These are phyloP conservation scores for Sinocyclocheilus maitianheensis DNA, from an alignment of 2,113 vertebrate genomes.

Conservation along the genomic window DNA sequence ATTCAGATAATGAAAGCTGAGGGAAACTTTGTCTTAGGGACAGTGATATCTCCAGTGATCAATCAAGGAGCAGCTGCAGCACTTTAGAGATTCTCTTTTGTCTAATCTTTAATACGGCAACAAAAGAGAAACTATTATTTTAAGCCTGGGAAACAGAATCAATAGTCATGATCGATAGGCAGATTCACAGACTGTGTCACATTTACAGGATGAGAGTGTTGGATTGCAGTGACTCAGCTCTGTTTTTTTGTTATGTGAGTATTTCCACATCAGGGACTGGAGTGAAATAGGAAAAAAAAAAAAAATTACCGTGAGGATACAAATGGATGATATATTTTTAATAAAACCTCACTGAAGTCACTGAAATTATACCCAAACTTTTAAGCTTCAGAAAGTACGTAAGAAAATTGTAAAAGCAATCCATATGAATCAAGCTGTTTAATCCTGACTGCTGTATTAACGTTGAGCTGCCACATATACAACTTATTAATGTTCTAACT, in stretches of 20 bases:
- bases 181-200: conserved; percentile 75
- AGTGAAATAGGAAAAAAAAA: neutral
- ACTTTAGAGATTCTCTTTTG: conserved; percentile 78
- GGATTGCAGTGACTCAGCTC: conserved; percentile 30
- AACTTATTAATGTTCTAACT: too few relatives aligned
- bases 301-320: neutral
- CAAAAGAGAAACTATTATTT: conserved; percentile 80
- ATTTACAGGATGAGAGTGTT: conserved; percentile 46
- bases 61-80: conserved; percentile 78
- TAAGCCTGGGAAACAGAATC: conserved; percentile 77
- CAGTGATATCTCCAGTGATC: conserved; percentile 80
- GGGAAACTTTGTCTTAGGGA: conserved; percentile 79
- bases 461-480: too few relatives aligned
- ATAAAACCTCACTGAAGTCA: too few relatives aligned
- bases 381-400: too few relatives aligned
- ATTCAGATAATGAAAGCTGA: conserved; percentile 83
- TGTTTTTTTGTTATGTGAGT: conserved; percentile 5
- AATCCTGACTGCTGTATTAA: too few relatives aligned
- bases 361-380: too few relatives aligned
- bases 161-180: conserved; percentile 80
- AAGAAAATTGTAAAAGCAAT: too few relatives aligned
- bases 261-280: conserved; percentile 28
- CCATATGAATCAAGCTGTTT: too few relatives aligned
- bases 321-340: neutral
- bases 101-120: conserved; percentile 79